A percentile compares a stretch with the other conserved stretches of the same genome.
Evolutionary conservation across 2,888 invertebrate species (phyloP).

Genomic region (Galerucella nymphaeae): DNA sequence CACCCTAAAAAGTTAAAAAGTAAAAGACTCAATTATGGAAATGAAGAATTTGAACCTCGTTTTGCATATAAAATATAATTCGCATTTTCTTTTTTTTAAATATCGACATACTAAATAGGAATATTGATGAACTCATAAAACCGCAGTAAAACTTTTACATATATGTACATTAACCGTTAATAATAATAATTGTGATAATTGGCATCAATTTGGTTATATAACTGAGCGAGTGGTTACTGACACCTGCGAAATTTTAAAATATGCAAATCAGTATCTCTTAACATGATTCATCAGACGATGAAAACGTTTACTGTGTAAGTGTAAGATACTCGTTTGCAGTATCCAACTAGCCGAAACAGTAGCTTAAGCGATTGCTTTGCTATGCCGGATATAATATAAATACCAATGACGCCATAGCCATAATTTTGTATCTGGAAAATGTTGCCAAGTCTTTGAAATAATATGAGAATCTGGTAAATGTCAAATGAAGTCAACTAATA

Average conservation of each 20-base stretch:
- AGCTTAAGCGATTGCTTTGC: not conserved
- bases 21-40: too few species aligned
- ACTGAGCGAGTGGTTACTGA: constrained; percentile 41
- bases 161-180: not conserved
- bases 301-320: constrained; percentile 18
- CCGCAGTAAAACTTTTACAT: not conserved
- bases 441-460: too few species aligned
- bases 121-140: not conserved
- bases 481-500: too few species aligned
- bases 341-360: not conserved
- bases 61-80: too few species aligned
- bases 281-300: constrained; percentile 37
- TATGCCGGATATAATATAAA: too few species aligned
- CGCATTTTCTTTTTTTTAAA: too few species aligned
- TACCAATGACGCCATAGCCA: too few species aligned
- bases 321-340: constrained; percentile 15
- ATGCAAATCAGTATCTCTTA: constrained; percentile 36
- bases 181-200: constrained; percentile 19
- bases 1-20: too few species aligned
- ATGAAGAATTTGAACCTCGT: too few species aligned
- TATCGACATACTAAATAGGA: not conserved
- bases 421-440: too few species aligned
- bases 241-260: constrained; percentile 46
- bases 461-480: too few species aligned
- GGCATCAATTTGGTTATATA: constrained; percentile 38